Percentiles rank a stretch among this genome's conserved stretches.
Evolutionary conservation across 1,140 invertebrate genomes (phyloP).

Genomic region (Laupala kohalensis): DNA sequence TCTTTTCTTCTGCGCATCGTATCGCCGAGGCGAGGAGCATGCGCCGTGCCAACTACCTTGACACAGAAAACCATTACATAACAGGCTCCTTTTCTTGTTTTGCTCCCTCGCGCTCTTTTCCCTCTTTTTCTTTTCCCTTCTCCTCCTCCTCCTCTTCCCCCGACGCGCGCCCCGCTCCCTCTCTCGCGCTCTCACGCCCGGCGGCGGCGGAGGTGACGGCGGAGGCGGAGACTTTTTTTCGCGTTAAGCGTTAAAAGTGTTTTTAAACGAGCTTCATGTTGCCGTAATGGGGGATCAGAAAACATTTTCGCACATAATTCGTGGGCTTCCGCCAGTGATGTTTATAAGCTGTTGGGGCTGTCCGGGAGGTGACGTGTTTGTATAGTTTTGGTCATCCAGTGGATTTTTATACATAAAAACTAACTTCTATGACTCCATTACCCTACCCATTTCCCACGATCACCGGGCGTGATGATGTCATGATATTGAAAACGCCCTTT

Average conservation of each 20-base stretch:
- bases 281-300: no score
- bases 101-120: neutral
- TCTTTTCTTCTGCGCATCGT: neutral
- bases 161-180: neutral
- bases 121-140: neutral
- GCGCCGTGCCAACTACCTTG: neutral
- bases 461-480: no score
- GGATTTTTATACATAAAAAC: no score
- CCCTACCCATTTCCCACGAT: no score
- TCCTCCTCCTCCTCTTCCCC: neutral
- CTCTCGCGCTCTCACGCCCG: neutral
- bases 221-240: neutral
- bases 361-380: no score
- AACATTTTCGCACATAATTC: no score
- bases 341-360: no score
- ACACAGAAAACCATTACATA: neutral
- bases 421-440: no score
- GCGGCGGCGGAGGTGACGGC: no score
- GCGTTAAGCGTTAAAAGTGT: neutral
- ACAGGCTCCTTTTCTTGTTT: neutral
- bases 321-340: no score
- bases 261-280: neutral
- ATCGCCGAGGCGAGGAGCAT: neutral
- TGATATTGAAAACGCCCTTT: no score
- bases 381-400: no score